Conservation (phyloP, 2,797 vertebrate species). For the Varecia variegata region DNA sequence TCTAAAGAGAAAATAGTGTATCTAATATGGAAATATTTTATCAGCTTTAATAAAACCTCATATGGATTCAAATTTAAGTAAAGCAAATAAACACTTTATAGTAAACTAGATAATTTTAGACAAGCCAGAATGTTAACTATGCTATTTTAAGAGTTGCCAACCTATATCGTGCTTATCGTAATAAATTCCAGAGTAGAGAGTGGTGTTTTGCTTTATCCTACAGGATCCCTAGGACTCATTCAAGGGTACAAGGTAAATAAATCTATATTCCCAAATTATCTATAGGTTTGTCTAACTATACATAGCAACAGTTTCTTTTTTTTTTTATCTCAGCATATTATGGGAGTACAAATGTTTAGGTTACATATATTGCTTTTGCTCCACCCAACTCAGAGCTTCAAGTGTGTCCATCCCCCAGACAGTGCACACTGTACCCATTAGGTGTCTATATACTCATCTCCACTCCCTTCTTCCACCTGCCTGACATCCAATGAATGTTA, state of each 20-base stretch:
- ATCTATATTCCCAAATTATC: neutral
- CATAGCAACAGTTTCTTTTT: neutral
- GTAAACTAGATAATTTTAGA: neutral
- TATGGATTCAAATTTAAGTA: constrained; percentile 15
- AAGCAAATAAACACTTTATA: neutral
- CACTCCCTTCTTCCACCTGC: too few species aligned
- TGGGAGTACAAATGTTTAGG: too few species aligned
- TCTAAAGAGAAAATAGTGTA: neutral
- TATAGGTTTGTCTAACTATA: neutral
- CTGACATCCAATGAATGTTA: too few species aligned
- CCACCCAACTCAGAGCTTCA: too few species aligned
- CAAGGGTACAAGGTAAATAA: neutral
- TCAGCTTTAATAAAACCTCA: neutral
- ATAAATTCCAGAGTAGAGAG: neutral
- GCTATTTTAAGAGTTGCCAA: neutral
- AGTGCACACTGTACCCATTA: too few species aligned
- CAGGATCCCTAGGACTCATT: neutral
- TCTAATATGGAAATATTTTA: constrained; percentile 17
- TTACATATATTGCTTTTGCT: too few species aligned
- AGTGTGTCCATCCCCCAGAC: too few species aligned
- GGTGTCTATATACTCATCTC: too few species aligned
- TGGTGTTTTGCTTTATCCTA: neutral
- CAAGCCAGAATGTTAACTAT: neutral
- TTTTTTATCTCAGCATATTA: too few species aligned
- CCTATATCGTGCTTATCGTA: neutral